Evolutionary conservation across 2,113 vertebrate species (phyloP), one percentile per base, ranked within the genome.

Genomic region (Cebidichthys violaceus): DNA sequence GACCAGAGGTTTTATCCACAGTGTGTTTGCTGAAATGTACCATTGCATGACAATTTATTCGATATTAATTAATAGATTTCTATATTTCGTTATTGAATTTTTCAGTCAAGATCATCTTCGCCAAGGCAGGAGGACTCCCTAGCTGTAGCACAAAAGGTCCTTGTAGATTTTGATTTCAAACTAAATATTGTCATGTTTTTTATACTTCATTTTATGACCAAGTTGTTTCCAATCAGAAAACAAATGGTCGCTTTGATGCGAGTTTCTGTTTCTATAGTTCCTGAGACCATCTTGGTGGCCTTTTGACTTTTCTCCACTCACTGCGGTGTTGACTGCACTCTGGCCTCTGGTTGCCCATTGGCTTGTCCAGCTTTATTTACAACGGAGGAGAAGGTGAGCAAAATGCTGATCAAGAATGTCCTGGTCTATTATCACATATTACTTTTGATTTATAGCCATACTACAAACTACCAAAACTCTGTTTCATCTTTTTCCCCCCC

Each of bases 301-400:
- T 78, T 97, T 97, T n/a, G 93, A 96, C 76, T 87, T 96, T 79
- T 97, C 96, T 86, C 96, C 96, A 67, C 91, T 96, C 85, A 77
- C 96, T 70, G 90, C 96, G 84, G 90, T 93, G 65, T 95, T 99
- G 88, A 94, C 96, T 45, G 2, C 97, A 33, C 61, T 97, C 37
- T 98, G 97, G 97, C 97, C 97, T 35, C 96, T 99, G 74, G 78
- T 98, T 88, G 94, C 95, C 22, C 97, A 98, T 82, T 97, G 96
- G 96, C 89, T 99, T 72, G 93, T 98, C 78, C 94, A 96, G 59
- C 88, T 98, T 69, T 98, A 97, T 90, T 94, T 97, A 88, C 96
- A 96, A 90, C 95, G 95, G 76, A 96, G 92, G 79, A 94, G 95
- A 94, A 97, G 96, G 97, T 98, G 94, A 94, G 81, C 22, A 33